These are phyloP conservation scores for human DNA, from an alignment of 2,113 vertebrate species.

Conservation along the genomic window DNA sequence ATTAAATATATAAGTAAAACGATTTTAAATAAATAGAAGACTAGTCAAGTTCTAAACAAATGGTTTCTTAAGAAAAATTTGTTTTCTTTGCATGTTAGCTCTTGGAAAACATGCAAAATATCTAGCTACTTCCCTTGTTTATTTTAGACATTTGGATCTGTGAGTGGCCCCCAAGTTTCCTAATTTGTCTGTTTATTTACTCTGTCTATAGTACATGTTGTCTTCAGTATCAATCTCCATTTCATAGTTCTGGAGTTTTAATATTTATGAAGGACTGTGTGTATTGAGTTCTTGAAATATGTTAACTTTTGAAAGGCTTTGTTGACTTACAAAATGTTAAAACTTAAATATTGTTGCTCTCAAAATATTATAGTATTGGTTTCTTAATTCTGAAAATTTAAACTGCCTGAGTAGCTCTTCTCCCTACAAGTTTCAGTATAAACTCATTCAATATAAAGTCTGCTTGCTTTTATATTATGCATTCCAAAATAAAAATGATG, in stretches of 20 bases:
- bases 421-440: background rate
- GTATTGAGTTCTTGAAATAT: background rate
- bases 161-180: background rate
- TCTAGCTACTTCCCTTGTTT: background rate
- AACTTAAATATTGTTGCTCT: slow-evolving; percentile 11
- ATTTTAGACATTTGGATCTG: background rate
- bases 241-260: background rate
- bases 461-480: background rate
- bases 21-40: background rate
- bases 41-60: background rate
- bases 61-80: background rate
- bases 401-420: background rate
- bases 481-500: background rate
- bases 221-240: background rate
- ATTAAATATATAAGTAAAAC: background rate
- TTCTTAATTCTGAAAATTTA: slow-evolving; percentile 37
- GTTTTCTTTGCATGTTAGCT: slow-evolving; percentile 21
- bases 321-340: slow-evolving; percentile 10
- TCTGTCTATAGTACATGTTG: background rate
- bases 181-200: background rate
- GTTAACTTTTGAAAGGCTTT: background rate
- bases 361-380: background rate
- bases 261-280: background rate
- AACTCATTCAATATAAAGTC: background rate
- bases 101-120: background rate